These are phyloP conservation scores for Actias luna DNA, from an alignment of 2,888 invertebrate genomes.

Conservation along the genomic window DNA sequence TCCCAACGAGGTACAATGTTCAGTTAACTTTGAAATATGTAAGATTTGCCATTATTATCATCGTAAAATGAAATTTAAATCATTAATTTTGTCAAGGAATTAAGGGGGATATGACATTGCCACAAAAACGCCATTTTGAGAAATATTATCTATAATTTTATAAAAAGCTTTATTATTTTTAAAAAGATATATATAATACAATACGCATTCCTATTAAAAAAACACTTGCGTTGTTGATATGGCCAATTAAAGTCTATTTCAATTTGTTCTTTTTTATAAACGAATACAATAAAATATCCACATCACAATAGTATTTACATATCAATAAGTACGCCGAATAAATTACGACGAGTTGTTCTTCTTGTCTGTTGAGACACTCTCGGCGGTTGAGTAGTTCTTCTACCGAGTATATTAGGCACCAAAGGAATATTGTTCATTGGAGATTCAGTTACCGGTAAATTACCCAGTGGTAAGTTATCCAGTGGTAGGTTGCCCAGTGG, in stretches of 20 bases:
- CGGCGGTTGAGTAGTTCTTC: slow-evolving; percentile 11
- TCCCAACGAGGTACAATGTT: no score
- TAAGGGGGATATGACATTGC: no score
- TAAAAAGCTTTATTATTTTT: no score
- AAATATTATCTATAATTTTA: no score
- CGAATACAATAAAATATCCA: neutral
- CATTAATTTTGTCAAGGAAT: no score
- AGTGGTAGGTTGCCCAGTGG: slow-evolving; percentile 23
- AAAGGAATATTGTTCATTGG: slow-evolving; percentile 14
- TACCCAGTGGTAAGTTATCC: slow-evolving; percentile 9
- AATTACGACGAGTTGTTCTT: slow-evolving; percentile 1
- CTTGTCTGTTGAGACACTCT: slow-evolving; percentile 3
- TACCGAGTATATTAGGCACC: slow-evolving; percentile 6
- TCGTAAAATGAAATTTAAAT: no score
- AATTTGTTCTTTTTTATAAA: neutral
- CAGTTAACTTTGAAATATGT: no score
- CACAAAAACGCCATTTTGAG: no score
- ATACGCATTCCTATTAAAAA: neutral
- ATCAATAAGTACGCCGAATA: slow-evolving; percentile 14
- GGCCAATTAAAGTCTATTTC: no score
- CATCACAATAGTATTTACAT: slow-evolving; percentile 4
- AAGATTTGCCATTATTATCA: no score
- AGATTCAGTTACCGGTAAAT: neutral
- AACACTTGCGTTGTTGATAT: no score
- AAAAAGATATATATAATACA: no score